Conservation (phyloP, 2,113 vertebrate species). For the Atherinomorus stipes region DNA sequence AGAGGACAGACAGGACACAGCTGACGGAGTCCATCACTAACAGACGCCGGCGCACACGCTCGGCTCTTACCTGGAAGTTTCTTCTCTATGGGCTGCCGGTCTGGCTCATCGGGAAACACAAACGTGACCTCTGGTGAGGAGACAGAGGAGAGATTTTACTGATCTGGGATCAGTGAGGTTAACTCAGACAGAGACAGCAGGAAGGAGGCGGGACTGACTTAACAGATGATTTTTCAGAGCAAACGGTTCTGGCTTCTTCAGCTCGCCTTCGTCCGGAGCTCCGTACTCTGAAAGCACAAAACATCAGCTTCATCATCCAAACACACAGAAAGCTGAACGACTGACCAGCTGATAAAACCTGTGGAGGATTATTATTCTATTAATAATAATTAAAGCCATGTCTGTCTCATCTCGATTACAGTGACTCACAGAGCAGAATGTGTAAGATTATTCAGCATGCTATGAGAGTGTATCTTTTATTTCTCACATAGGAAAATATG, state of each 20-base stretch:
- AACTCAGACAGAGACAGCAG: not conserved
- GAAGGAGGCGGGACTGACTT: constrained; percentile 83
- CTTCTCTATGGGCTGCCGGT: constrained; percentile 85
- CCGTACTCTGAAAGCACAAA: constrained; percentile 87
- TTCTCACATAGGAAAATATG: too few relatives aligned
- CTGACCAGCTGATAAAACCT: too few relatives aligned
- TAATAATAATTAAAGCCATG: too few relatives aligned
- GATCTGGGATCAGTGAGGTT: too few relatives aligned
- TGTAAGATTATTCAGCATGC: too few relatives aligned
- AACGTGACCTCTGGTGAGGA: constrained; percentile 85
- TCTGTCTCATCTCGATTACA: too few relatives aligned
- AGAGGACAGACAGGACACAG: constrained; percentile 12
- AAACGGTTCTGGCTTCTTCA: constrained; percentile 83
- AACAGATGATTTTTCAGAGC: constrained; percentile 91
- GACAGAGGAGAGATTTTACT: too few relatives aligned
- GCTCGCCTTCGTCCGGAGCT: constrained; percentile 89
- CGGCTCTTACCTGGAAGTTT: constrained; percentile 89
- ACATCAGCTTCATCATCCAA: not conserved
- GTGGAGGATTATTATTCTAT: too few relatives aligned
- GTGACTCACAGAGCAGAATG: too few relatives aligned
- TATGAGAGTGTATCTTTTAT: too few relatives aligned
- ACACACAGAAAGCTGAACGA: too few relatives aligned
- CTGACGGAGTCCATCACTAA: not conserved
- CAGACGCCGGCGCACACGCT: not conserved
- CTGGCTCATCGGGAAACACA: constrained; percentile 84